phyloP scores from a whole-genome alignment of 2,113 vertebrate genomes.

The Galeopterus variegatus region DNA sequence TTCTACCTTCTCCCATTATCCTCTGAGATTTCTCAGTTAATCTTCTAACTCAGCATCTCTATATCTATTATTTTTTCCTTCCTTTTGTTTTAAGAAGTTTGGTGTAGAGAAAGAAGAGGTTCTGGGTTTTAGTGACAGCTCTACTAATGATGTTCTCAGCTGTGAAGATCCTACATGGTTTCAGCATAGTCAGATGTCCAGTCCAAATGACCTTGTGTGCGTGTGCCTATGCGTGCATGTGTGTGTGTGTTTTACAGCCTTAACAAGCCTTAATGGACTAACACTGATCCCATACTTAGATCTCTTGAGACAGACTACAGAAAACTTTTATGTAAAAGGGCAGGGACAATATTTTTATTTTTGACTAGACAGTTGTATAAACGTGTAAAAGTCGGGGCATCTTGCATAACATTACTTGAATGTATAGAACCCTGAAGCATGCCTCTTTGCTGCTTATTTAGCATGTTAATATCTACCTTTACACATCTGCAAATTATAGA shows the following conservation, averaged over 20 bases:
- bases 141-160: constrained; percentile 24
- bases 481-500: constrained; percentile 78
- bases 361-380: constrained; percentile 76
- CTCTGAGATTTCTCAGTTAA: constrained; percentile 26
- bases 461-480: constrained; percentile 78
- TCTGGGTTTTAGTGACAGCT: constrained; percentile 6
- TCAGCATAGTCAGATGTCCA: not conserved
- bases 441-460: constrained; percentile 69
- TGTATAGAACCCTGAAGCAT: constrained; percentile 52
- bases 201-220: not conserved
- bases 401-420: constrained; percentile 36
- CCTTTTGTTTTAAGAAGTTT: constrained; percentile 52
- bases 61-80: not conserved
- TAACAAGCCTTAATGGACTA: not conserved
- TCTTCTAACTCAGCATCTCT: not conserved
- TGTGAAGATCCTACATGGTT: not conserved
- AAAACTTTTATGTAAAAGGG: constrained; percentile 50
- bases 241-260: not conserved
- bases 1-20: not conserved
- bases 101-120: not conserved
- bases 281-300: not conserved
- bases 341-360: constrained; percentile 74
- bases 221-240: rapidly evolving
- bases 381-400: constrained; percentile 41
- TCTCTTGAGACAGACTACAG: constrained; percentile 53